Conservation (phyloP, 1,140 invertebrate genomes). For the Brachionus asplanchnoidis region DNA sequence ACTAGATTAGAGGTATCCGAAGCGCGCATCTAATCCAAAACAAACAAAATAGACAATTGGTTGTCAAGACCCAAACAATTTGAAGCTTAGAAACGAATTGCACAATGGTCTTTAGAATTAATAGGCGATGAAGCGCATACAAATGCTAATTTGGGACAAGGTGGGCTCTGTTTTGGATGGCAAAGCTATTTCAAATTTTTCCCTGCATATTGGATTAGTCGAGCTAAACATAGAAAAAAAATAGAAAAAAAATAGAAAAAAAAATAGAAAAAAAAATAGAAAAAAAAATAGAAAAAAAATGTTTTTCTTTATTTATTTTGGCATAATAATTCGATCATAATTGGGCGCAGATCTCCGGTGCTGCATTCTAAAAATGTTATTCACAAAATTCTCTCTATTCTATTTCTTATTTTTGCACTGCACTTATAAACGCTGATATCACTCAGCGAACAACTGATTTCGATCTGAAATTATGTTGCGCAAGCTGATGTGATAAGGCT, state of each 20-base stretch:
- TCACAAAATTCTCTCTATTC: background rate
- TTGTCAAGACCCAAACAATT: no score
- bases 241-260: no score
- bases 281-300: no score
- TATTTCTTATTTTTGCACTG: background rate
- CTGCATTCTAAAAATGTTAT: background rate
- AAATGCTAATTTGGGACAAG: background rate
- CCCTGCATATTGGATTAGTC: background rate
- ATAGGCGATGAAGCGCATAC: background rate
- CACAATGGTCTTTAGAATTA: background rate
- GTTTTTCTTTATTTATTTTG: no score
- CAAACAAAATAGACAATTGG: background rate
- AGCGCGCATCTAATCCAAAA: background rate
- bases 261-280: no score
- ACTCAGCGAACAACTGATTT: background rate
- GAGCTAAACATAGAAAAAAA: background rate
- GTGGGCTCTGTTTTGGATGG: background rate
- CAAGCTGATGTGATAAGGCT: background rate
- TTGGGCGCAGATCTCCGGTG: background rate
- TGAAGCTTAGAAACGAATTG: background rate
- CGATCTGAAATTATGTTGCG: background rate
- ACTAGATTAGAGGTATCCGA: background rate
- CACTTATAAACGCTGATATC: background rate
- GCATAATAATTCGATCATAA: background rate
- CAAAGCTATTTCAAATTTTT: background rate